A percentile compares a stretch with the other conserved stretches of the same genome.
These are phyloP conservation scores for Darevskia mixta DNA, from an alignment of 2,797 vertebrate species.

Conservation along the genomic window DNA sequence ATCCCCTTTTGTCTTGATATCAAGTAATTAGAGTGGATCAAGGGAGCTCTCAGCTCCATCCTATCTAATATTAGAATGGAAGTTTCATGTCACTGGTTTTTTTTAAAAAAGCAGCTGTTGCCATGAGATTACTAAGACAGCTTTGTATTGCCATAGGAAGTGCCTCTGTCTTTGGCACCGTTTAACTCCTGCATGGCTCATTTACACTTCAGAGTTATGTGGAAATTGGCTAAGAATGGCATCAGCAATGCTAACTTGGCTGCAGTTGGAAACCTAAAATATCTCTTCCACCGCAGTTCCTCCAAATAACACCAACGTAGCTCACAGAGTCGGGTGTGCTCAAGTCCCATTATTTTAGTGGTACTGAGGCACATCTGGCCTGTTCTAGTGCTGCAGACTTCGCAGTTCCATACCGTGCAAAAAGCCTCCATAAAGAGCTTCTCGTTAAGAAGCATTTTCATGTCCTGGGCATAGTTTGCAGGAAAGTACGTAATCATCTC, in stretches of 20 bases:
- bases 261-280: neutral
- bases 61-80: conserved; percentile 33
- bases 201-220: neutral
- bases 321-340: too few relatives aligned
- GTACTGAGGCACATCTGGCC: neutral
- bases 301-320: too few relatives aligned
- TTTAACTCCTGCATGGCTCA: neutral
- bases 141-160: conserved; percentile 9
- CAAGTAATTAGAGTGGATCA: conserved; percentile 35
- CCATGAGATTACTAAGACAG: neutral
- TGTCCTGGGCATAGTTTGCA: neutral
- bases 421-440: neutral
- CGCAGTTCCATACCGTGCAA: too few relatives aligned
- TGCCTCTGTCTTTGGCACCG: neutral
- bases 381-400: neutral
- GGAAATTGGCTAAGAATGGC: neutral
- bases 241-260: neutral
- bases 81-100: conserved; percentile 16
- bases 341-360: too few relatives aligned
- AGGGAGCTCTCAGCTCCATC: conserved; percentile 4
- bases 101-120: conserved; percentile 4
- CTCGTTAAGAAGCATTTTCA: too few relatives aligned
- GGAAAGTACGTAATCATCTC: neutral
- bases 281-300: neutral
- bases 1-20: conserved; percentile 40